Evolutionary conservation across 2,888 invertebrate species (phyloP).

Genomic region (Plebejus anna): DNA sequence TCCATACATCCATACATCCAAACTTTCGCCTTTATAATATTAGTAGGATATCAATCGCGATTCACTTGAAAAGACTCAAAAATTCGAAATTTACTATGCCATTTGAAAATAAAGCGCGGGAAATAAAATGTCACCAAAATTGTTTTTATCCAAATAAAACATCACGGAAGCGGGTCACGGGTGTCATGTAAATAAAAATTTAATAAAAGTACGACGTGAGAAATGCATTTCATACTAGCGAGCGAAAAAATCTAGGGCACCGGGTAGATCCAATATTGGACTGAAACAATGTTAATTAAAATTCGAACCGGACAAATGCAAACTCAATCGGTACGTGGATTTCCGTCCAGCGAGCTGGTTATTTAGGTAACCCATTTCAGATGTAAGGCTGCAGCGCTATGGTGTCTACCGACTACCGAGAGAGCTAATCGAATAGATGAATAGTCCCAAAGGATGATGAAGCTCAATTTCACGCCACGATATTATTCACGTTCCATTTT

Average conservation of each 20-base stretch:
- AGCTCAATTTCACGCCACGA: conserved; percentile 26
- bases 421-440: conserved; percentile 57
- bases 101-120: not conserved
- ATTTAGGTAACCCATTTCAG: conserved; percentile 72
- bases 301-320: conserved; percentile 56
- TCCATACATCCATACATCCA: too few relatives aligned
- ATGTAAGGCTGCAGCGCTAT: conserved; percentile 51
- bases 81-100: not conserved
- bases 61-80: not conserved
- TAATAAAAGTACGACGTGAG: conserved; percentile 1
- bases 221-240: conserved; percentile 9
- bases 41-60: not conserved
- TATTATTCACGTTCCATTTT: conserved; percentile 27
- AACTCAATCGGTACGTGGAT: conserved; percentile 56
- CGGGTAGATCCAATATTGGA: conserved; percentile 36
- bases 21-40: too few relatives aligned
- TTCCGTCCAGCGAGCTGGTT: conserved; percentile 56
- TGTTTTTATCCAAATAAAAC: not conserved
- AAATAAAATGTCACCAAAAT: not conserved
- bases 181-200: not conserved
- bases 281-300: conserved; percentile 59
- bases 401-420: conserved; percentile 51
- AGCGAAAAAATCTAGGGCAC: conserved; percentile 38
- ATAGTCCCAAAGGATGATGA: conserved; percentile 44
- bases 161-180: not conserved